Percentiles rank a stretch among this genome's conserved stretches.
These are phyloP conservation scores for Drosophila sturtevanti DNA, from an alignment of 1,140 invertebrate species.

Conservation along the genomic window DNA sequence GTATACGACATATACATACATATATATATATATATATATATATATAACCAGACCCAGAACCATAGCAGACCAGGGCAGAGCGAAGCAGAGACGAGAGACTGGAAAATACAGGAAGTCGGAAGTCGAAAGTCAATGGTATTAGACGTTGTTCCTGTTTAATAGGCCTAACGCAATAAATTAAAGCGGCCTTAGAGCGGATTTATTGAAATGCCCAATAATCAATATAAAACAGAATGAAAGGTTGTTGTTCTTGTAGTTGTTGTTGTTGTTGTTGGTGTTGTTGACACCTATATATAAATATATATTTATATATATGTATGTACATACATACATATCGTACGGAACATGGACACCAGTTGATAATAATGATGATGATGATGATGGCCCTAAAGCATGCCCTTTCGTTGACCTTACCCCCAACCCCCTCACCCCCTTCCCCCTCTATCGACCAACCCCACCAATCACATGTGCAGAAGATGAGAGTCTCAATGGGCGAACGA, in stretches of 20 bases:
- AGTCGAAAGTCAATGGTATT: slow-evolving; percentile 8
- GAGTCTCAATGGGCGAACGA: slow-evolving; percentile 39
- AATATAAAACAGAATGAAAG: slow-evolving; percentile 28
- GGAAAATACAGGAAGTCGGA: not conserved
- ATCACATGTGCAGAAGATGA: slow-evolving; percentile 18
- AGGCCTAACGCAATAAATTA: slow-evolving; percentile 67
- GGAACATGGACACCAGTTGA: slow-evolving; percentile 29
- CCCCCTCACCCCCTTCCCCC: slow-evolving; percentile 10
- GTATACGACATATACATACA: not conserved
- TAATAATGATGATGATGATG: slow-evolving; percentile 58
- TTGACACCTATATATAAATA: slow-evolving; percentile 1
- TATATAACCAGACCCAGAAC: too few species aligned
- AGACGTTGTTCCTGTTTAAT: slow-evolving; percentile 41
- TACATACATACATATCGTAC: not conserved
- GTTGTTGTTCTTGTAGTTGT: not conserved
- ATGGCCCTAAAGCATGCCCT: slow-evolving; percentile 44
- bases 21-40: too few species aligned
- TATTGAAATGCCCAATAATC: slow-evolving; percentile 69
- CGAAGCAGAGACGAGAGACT: too few species aligned
- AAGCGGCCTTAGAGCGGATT: slow-evolving; percentile 57
- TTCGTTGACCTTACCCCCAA: slow-evolving; percentile 58
- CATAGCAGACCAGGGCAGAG: too few species aligned
- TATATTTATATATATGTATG: slow-evolving; percentile 1
- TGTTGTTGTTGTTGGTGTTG: not conserved
- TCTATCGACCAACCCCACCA: too few species aligned